phyloP scores from a whole-genome alignment of 1,140 invertebrate genomes.

The Listronotus bonariensis region DNA sequence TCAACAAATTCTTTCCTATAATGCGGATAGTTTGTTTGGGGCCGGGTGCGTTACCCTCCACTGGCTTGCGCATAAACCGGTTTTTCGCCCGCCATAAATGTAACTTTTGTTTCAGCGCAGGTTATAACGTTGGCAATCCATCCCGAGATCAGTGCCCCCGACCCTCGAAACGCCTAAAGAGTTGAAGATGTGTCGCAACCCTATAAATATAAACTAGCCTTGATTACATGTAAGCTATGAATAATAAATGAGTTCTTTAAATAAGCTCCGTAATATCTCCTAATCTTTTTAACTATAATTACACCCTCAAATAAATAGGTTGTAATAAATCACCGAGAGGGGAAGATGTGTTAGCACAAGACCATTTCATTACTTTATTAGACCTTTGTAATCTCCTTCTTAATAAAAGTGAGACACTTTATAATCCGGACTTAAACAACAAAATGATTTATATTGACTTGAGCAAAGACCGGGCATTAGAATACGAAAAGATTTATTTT shows the following conservation, averaged over 20 bases:
- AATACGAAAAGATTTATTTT: conserved; percentile 13
- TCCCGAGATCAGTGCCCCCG: too few relatives aligned
- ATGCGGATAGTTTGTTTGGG: too few relatives aligned
- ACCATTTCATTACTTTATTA: conserved; percentile 39
- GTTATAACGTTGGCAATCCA: too few relatives aligned
- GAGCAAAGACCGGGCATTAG: conserved; percentile 15
- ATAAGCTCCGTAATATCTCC: conserved; percentile 8
- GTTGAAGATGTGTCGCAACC: too few relatives aligned
- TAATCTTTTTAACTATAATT: conserved; percentile 33
- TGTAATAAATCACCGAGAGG: conserved; percentile 25
- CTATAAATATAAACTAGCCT: too few relatives aligned
- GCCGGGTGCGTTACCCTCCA: too few relatives aligned
- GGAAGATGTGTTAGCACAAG: conserved; percentile 33
- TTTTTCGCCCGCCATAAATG: too few relatives aligned
- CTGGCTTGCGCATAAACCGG: too few relatives aligned
- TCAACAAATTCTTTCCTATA: too few relatives aligned
- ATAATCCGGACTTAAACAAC: conserved; percentile 29
- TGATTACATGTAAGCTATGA: conserved; percentile 22
- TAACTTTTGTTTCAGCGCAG: too few relatives aligned
- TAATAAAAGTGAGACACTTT: conserved; percentile 32
- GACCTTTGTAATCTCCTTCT: conserved; percentile 30
- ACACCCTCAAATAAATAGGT: conserved; percentile 34
- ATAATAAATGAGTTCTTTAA: conserved; percentile 32
- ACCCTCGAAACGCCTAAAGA: too few relatives aligned
- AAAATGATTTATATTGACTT: conserved; percentile 30